phyloP scores from a whole-genome alignment of 2,888 invertebrate species.

The Isotomurus palustris region DNA sequence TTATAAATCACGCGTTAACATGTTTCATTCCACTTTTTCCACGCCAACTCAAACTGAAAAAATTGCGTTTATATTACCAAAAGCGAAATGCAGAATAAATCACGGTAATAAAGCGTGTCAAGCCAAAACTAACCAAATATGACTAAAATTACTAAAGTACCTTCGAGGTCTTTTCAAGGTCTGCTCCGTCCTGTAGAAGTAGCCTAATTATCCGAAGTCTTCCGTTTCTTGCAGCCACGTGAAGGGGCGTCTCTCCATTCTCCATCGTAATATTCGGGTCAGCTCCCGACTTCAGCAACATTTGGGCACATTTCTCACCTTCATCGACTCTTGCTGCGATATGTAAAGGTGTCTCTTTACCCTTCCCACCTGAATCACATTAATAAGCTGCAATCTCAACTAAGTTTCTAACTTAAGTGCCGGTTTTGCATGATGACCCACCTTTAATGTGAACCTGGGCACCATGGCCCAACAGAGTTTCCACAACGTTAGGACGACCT shows the following conservation, averaged over 20 bases:
- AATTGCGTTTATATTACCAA: no score
- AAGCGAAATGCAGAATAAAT: no score
- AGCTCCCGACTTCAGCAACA: slow-evolving; percentile 96
- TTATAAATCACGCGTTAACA: no score
- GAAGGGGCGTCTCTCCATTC: slow-evolving; percentile 91
- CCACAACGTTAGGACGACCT: slow-evolving; percentile 89
- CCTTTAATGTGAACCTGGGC: slow-evolving; percentile 93
- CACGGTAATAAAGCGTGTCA: no score
- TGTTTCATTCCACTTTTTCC: no score
- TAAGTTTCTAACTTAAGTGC: neutral
- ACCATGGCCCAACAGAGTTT: slow-evolving; percentile 91
- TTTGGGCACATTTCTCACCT: slow-evolving; percentile 88
- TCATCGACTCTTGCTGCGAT: slow-evolving; percentile 92
- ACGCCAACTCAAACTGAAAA: no score
- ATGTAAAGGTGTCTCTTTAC: slow-evolving; percentile 91
- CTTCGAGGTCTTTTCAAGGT: slow-evolving; percentile 86
- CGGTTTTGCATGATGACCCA: slow-evolving; percentile 43
- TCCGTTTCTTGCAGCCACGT: slow-evolving; percentile 84
- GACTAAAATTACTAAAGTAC: slow-evolving; percentile 52
- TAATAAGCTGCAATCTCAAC: neutral
- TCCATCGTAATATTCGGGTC: slow-evolving; percentile 92
- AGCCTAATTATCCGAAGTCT: slow-evolving; percentile 80
- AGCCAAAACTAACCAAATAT: neutral
- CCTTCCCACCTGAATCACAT: slow-evolving; percentile 62
- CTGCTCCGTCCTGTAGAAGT: slow-evolving; percentile 88